A percentile compares a stretch with the other conserved stretches of the same genome.
phyloP scores from a whole-genome alignment of 2,113 vertebrate species.

The Podilymbus podiceps region DNA sequence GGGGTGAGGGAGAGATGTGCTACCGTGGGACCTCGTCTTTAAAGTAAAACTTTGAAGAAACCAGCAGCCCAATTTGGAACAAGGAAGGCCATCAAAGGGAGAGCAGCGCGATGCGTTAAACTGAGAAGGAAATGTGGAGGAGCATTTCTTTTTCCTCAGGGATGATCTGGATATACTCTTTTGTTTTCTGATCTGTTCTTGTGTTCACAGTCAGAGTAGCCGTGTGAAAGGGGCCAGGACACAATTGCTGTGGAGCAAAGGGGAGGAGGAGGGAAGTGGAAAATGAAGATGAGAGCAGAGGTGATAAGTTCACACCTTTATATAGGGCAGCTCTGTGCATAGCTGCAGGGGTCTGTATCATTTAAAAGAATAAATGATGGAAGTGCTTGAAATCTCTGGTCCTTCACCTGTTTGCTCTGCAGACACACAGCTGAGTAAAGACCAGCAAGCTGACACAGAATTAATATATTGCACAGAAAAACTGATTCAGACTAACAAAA shows the following conservation, averaged over 20 bases:
- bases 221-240: slow-evolving; percentile 19
- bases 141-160: neutral
- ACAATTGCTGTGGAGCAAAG: neutral
- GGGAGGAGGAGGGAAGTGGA: slow-evolving; percentile 24
- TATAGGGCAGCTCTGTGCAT: slow-evolving; percentile 42
- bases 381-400: slow-evolving; percentile 31
- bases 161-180: slow-evolving; percentile 22
- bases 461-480: neutral
- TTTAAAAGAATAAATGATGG: slow-evolving; percentile 1
- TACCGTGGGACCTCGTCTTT: neutral
- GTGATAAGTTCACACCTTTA: slow-evolving; percentile 66
- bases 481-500: neutral
- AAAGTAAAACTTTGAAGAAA: slow-evolving; percentile 38
- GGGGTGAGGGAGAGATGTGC: neutral
- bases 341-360: slow-evolving; percentile 17
- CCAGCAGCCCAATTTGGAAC: slow-evolving; percentile 26
- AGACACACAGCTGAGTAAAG: neutral
- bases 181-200: slow-evolving; percentile 52
- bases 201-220: slow-evolving; percentile 34
- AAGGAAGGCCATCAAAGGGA: slow-evolving; percentile 23
- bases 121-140: neutral
- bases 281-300: slow-evolving; percentile 54
- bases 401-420: neutral
- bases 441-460: neutral
- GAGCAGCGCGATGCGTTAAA: neutral